Evolutionary conservation across 2,797 vertebrate species (phyloP), one percentile per base, ranked within the genome.

Genomic region (Salmo trutta): DNA sequence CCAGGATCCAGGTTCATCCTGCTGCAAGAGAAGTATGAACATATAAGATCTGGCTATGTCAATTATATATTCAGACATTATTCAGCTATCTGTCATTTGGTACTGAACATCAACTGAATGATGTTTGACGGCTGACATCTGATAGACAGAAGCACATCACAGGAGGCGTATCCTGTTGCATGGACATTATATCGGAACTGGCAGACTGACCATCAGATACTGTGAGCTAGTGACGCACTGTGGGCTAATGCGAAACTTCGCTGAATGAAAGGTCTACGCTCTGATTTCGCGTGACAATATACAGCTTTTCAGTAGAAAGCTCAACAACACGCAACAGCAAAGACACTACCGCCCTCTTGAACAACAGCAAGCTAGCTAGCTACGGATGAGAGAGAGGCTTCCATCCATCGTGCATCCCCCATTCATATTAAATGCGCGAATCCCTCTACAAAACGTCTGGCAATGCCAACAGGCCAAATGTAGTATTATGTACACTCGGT

Each of bases 1-100:
- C 64, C 72, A 5, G 85, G 75, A 53, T 54, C 75, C 51, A 82
- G 31, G 53, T 69, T 85, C 93, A 94, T 95, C 84, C 84, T 94
- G 80, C 87, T 91, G 76, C 4, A 72, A 33, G 31, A 54, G 6
- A 71, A 10, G 24, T 31, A 41, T 59, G 10, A 64, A 36, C 33
- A 36, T 36, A 36, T 36, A 36, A 6, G 33, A 31, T 16, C 3
- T 27, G 62, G 4, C 62, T 29, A 24, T 15, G 1, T 31, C 64
- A 31, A 15, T 16, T 67, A 33, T 17, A 3, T 16, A 29, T 62
- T 10, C 29, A 17, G 65, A 14, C 16, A 33, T 67, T 33, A 4
- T 6, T 36, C 33, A 36, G 33, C 41, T 41, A 2, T 41, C 41
- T 47, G 10, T 47, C 8, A 62, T 24, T 62, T 62, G n/a, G 2